phyloP scores from a whole-genome alignment of 2,888 invertebrate genomes.

The Leptinotarsa juncta region DNA sequence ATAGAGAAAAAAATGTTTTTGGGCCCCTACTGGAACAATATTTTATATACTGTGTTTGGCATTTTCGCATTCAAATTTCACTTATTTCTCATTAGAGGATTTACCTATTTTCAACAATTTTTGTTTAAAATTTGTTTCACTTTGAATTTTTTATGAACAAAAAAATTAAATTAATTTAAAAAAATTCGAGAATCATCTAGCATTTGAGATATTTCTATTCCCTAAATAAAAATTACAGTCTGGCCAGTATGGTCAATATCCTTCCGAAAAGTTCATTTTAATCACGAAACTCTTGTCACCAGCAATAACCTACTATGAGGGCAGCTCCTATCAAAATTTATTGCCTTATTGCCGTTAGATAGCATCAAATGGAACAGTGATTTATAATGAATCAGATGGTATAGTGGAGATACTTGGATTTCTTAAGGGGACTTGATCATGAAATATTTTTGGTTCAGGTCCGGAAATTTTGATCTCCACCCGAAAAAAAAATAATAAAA shows the following conservation, averaged over 20 bases:
- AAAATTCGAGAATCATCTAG: too few relatives aligned
- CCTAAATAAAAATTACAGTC: not conserved
- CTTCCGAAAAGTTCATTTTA: slow-evolving; percentile 6
- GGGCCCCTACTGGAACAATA: too few relatives aligned
- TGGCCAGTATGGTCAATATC: not conserved
- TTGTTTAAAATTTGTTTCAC: too few relatives aligned
- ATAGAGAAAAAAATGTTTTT: too few relatives aligned
- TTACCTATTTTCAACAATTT: too few relatives aligned
- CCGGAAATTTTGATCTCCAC: too few relatives aligned
- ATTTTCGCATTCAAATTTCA: too few relatives aligned
- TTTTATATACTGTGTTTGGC: too few relatives aligned
- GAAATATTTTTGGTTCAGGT: not conserved
- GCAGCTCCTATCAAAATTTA: slow-evolving; percentile 42
- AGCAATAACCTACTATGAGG: slow-evolving; percentile 13
- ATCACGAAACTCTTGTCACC: slow-evolving; percentile 10
- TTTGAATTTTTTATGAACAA: too few relatives aligned
- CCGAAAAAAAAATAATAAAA: too few relatives aligned
- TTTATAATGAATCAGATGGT: slow-evolving; percentile 46
- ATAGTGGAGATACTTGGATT: slow-evolving; percentile 33
- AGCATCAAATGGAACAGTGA: slow-evolving; percentile 43
- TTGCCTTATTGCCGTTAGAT: slow-evolving; percentile 45
- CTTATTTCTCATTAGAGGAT: too few relatives aligned
- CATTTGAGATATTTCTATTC: not conserved
- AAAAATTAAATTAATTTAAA: too few relatives aligned
- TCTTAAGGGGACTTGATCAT: not conserved